Base-by-base conservation (phyloP, 2,888 invertebrate genomes). In the Phortica magna region DNA sequence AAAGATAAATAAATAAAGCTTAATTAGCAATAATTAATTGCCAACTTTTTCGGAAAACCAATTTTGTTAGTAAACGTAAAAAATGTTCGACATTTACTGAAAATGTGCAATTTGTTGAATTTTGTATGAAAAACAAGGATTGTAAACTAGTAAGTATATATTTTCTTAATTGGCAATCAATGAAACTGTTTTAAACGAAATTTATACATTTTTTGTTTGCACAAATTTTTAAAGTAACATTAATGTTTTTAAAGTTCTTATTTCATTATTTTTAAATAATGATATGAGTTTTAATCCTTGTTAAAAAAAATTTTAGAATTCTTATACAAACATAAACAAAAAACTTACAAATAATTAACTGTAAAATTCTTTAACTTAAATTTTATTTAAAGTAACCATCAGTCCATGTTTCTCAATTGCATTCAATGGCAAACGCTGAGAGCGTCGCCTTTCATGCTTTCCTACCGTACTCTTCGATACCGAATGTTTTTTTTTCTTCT, bases 371-470 rank as follows among this genome's bases (percentile, higher is more conserved):
- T 41, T 43, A 67, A 75, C 65, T 75, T 48, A 75, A 72, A 65
- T 73, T 48, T 9, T 14, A 2, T 48, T 48, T 14, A 48, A 48
- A 14, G 67, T 64, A 73, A 73, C 80, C 78, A 77, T 82, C 87
- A 85, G 86, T 84, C 84, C 86, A 79, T 83, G 76, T 79, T 79
- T 82, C 79, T 81, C 77, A 73, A 67, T 68, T 78, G 64, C 76
- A 48, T 68, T 75, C 55, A 14, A 17, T 17, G 42, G n/a, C 70
- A 48, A 55, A 19, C 39, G 41, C n/a, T 48, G 67, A 41, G 57
- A 41, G 70, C 70, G 59, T 12, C 17, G 67, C 9, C n/a, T 41
- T 22, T 73, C n/a, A n/a, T 73, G 57, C 31, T 19, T 22, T n/a
- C n/a, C 43, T 53, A 31, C 19, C 74, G 65, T 19, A 12, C 10